Percentiles rank a stretch among this genome's conserved stretches.
phyloP scores from a whole-genome alignment of 2,113 vertebrate species.

The Sisor rabdophorus region DNA sequence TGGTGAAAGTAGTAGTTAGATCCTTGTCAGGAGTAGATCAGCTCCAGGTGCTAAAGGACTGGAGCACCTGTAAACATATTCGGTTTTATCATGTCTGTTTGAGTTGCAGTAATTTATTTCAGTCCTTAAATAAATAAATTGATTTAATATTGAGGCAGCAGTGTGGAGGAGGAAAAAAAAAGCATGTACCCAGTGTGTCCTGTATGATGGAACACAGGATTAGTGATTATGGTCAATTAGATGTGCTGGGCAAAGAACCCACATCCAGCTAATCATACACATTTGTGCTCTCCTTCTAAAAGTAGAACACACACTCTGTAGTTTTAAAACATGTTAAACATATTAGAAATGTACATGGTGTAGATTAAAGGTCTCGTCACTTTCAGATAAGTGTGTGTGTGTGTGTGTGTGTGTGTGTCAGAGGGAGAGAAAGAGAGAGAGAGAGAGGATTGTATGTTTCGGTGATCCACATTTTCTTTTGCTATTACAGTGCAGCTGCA shows the following conservation, averaged over 20 bases:
- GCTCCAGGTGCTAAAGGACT: neutral
- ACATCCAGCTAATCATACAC: conserved; percentile 22
- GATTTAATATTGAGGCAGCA: neutral
- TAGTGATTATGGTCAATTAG: conserved; percentile 31
- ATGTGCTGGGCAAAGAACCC: conserved; percentile 12
- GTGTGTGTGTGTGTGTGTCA: neutral
- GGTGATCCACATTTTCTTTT: conserved; percentile 11
- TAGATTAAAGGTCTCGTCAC: conserved; percentile 33
- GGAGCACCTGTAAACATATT: neutral
- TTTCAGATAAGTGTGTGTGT: conserved; percentile 24
- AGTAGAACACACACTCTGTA: conserved; percentile 23
- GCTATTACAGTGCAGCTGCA: conserved; percentile 25
- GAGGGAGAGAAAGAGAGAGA: conserved; percentile 32
- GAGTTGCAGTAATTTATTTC: neutral
- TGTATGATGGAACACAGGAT: conserved; percentile 23
- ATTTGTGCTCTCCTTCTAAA: neutral
- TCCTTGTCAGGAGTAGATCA: neutral
- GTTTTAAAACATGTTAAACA: conserved; percentile 5
- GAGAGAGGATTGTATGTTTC: conserved; percentile 20
- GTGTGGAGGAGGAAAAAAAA: neutral
- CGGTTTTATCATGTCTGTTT: neutral
- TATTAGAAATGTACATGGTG: neutral
- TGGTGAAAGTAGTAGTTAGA: neutral
- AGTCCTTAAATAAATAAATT: neutral
- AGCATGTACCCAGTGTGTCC: conserved; percentile 8